A percentile compares a stretch with the other conserved stretches of the same genome.
These are phyloP conservation scores for Cottus gobio DNA, from an alignment of 2,113 vertebrate genomes.

Conservation along the genomic window DNA sequence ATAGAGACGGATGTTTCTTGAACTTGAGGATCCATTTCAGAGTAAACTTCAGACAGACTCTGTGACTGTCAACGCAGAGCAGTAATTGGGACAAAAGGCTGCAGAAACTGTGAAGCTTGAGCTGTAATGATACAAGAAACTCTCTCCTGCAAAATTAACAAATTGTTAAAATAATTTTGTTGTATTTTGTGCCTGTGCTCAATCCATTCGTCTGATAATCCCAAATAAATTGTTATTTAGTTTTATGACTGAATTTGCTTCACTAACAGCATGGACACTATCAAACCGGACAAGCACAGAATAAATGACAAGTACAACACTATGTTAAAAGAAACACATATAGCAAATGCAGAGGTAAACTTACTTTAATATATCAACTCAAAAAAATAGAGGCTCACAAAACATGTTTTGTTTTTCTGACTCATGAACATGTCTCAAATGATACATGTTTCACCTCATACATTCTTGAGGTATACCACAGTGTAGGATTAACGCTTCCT, in stretches of 20 bases:
- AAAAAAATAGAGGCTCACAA: neutral
- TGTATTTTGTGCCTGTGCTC: neutral
- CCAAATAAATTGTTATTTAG: neutral
- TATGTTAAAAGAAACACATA: neutral
- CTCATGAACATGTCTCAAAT: neutral
- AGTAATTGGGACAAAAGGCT: slow-evolving; percentile 34
- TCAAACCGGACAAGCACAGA: neutral
- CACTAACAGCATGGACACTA: neutral
- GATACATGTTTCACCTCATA: neutral
- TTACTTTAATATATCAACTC: neutral
- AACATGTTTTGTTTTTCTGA: neutral
- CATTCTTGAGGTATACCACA: slow-evolving; percentile 46
- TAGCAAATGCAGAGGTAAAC: neutral
- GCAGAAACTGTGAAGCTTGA: slow-evolving; percentile 14
- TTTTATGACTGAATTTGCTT: neutral
- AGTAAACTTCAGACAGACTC: slow-evolving; percentile 14
- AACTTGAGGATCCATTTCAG: slow-evolving; percentile 50
- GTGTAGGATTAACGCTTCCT: slow-evolving; percentile 49
- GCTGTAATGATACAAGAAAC: neutral
- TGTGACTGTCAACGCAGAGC: neutral
- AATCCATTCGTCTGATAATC: neutral
- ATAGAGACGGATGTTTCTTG: slow-evolving; percentile 27
- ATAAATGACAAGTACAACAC: neutral
- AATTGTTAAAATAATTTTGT: slow-evolving; percentile 30
- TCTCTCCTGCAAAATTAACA: slow-evolving; percentile 5